These are phyloP conservation scores for Rhipidura dahli DNA, from an alignment of 2,113 vertebrate genomes.

Conservation along the genomic window DNA sequence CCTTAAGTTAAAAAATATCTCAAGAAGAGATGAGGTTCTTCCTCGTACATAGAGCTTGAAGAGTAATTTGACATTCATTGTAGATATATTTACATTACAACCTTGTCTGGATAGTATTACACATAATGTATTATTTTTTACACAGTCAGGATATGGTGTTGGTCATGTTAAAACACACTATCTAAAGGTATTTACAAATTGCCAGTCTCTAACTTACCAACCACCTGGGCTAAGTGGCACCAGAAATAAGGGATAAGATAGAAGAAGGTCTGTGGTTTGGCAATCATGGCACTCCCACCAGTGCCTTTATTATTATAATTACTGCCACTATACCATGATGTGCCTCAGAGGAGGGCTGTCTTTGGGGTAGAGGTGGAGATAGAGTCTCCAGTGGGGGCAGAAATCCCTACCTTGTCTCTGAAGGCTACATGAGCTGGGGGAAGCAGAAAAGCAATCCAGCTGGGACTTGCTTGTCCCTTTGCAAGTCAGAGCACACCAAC, in stretches of 20 bases:
- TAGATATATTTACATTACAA: conserved; percentile 66
- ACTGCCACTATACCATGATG: not conserved
- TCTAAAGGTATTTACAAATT: conserved; percentile 29
- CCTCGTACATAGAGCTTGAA: not conserved
- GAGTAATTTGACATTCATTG: conserved; percentile 55
- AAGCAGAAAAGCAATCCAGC: not conserved
- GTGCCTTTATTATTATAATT: not conserved
- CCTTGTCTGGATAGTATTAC: conserved; percentile 15
- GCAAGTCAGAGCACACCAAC: not conserved
- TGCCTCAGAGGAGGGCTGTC: not conserved
- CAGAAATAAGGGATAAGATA: not conserved
- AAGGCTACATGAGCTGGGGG: not conserved
- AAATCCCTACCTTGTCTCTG: not conserved
- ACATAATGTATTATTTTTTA: conserved; percentile 10
- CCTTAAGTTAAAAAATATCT: conserved; percentile 30
- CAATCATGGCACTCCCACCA: not conserved
- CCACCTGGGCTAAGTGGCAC: not conserved
- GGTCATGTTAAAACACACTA: conserved; percentile 39
- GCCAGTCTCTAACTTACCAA: not conserved
- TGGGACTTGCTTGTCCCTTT: not conserved
- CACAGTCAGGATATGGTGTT: not conserved
- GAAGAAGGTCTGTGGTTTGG: not conserved
- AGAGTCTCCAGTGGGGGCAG: not conserved
- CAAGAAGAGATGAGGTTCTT: conserved; percentile 14
- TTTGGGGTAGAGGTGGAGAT: not conserved